A percentile compares a stretch with the other conserved stretches of the same genome.
Evolutionary conservation across 2,113 vertebrate species (phyloP).

Genomic region (Actenoides hombroni): DNA sequence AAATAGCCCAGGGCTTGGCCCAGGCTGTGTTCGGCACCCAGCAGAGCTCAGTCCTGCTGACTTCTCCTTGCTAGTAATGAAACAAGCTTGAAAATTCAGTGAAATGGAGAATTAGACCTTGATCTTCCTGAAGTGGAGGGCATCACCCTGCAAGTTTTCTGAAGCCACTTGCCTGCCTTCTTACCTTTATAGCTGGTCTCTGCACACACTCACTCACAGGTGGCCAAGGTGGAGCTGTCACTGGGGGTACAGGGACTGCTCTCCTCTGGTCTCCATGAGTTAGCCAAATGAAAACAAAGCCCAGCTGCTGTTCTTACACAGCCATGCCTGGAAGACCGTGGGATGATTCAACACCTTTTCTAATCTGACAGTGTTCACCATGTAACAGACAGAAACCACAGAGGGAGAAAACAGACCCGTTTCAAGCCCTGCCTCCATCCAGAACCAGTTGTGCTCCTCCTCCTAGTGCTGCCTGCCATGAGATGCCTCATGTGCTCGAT

Average conservation of each 20-base stretch:
- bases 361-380: background rate
- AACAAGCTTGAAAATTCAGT: background rate
- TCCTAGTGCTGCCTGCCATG: background rate
- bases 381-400: background rate
- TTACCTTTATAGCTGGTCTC: background rate
- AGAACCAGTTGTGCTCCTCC: background rate
- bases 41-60: background rate
- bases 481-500: background rate
- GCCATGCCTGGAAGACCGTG: background rate
- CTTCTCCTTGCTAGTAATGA: background rate
- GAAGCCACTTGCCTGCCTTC: background rate
- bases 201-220: rapidly evolving
- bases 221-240: background rate
- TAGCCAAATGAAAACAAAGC: background rate
- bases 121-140: background rate
- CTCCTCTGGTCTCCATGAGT: background rate
- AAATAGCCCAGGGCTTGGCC: too few species aligned
- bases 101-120: background rate
- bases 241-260: rapidly evolving
- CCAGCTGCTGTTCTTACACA: background rate
- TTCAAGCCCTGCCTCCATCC: background rate
- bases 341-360: background rate
- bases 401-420: background rate
- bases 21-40: background rate
- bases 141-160: background rate